Conservation (phyloP, 2,888 invertebrate species). For the Dromius quadrimaculatus region DNA sequence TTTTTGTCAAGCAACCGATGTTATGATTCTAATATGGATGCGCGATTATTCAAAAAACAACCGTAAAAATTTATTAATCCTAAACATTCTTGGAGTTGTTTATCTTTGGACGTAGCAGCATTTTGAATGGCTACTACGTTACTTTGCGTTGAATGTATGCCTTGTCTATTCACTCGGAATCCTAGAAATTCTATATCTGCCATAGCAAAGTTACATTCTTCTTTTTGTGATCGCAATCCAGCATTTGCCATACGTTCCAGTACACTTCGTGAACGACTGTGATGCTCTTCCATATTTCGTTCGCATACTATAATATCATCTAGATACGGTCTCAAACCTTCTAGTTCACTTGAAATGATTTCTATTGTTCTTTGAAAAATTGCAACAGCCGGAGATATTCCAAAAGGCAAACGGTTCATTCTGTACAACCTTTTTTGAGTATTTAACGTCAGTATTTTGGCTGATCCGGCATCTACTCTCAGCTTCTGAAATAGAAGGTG, state of each 20-base stretch:
- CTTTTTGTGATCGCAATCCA: constrained; percentile 53
- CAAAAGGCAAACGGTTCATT: constrained; percentile 56
- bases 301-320: constrained; percentile 33
- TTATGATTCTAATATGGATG: constrained; percentile 25
- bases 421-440: constrained; percentile 60
- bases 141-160: constrained; percentile 2
- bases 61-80: constrained; percentile 55
- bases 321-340: constrained; percentile 15
- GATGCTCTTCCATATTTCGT: neutral
- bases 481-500: constrained; percentile 55
- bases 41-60: constrained; percentile 52
- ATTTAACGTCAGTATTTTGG: constrained; percentile 58
- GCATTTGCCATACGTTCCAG: constrained; percentile 48
- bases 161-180: constrained; percentile 23
- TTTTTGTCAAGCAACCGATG: constrained; percentile 41
- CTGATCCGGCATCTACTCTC: constrained; percentile 58
- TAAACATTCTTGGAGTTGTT: constrained; percentile 39
- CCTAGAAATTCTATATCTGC: constrained; percentile 56
- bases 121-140: constrained; percentile 27
- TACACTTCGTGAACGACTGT: neutral
- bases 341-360: constrained; percentile 31
- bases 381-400: constrained; percentile 54
- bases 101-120: constrained; percentile 29
- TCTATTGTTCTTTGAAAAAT: constrained; percentile 54
- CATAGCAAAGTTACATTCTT: constrained; percentile 58